A percentile compares a stretch with the other conserved stretches of the same genome.
phyloP scores from a whole-genome alignment of 2,113 vertebrate species.

The Pholis gunnellus region DNA sequence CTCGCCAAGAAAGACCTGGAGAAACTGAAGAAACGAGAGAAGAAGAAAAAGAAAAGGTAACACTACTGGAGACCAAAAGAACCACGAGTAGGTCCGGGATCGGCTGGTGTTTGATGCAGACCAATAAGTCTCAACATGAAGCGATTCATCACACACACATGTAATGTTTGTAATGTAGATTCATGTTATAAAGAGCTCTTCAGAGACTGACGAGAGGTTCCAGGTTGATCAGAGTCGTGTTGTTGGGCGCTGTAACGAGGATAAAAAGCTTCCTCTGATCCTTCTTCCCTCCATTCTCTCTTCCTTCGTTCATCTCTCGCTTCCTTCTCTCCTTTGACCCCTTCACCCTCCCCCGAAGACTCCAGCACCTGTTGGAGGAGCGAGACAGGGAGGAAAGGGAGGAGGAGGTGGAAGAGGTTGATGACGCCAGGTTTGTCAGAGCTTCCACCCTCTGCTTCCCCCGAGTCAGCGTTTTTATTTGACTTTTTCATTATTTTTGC shows the following conservation, averaged over 20 bases:
- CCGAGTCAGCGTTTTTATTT: slow-evolving; percentile 69
- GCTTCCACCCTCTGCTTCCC: slow-evolving; percentile 62
- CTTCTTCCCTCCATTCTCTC: slow-evolving; percentile 63
- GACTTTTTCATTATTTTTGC: slow-evolving; percentile 79
- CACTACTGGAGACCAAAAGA: rapidly evolving
- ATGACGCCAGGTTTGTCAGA: slow-evolving; percentile 83
- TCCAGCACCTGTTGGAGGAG: slow-evolving; percentile 96
- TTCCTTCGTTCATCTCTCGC: slow-evolving; percentile 58
- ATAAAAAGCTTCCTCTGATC: slow-evolving; percentile 57
- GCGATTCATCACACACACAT: not conserved
- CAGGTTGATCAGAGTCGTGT: not conserved
- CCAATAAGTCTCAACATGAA: not conserved
- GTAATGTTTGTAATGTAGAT: not conserved
- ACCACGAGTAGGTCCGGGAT: not conserved
- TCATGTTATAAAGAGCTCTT: too few species aligned
- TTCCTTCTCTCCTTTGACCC: slow-evolving; percentile 84
- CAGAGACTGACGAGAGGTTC: too few species aligned
- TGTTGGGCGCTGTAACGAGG: not conserved
- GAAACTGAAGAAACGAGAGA: slow-evolving; percentile 95
- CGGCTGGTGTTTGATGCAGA: not conserved
- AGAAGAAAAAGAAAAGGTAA: slow-evolving; percentile 97
- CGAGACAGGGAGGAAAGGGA: slow-evolving; percentile 90
- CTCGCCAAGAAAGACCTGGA: slow-evolving; percentile 97
- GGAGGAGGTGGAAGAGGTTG: slow-evolving; percentile 79
- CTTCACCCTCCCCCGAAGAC: slow-evolving; percentile 89